Base-by-base conservation (phyloP, 1,140 invertebrate genomes). In the Cephus cinctus region DNA sequence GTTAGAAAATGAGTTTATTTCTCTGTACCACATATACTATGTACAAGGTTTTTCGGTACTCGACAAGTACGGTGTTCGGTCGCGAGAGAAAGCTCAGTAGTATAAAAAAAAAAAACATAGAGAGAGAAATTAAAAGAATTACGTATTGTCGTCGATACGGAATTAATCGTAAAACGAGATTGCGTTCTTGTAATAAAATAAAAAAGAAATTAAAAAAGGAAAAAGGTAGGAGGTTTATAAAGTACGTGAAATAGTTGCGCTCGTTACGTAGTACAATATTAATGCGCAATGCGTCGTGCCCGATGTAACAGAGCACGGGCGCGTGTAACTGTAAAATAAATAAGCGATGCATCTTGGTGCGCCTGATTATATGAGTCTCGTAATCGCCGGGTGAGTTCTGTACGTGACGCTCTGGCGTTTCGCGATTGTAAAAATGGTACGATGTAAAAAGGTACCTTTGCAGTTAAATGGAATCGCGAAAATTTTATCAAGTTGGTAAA, bases 1-100 rank as follows among this genome's bases (percentile, higher is more conserved):
- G 65, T 76, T 73, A 73, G 70, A 75, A 76, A 75, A 74, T 74
- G 71, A 73, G 69, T 76, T 76, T 76, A 75, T 76, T 76, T 75
- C 71, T 72, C 71, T 63, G 65, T 74, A 73, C 70, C 73, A 69
- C 66, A 72, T 68, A 72, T 60, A 69, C 62, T 75, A 74, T 76
- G 69, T 76, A 76, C 74, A 75, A 74, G 65, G 63, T 73, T n/a
- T n/a, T 69, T 71, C 63, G 69, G 67, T 74, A 76, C 69, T 63
- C 14, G 69, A 73, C 62, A 63, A 69, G 69, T 71, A 72, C 69
- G 70, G 72, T 68, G 56, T 68, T 71, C 50, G 61, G 59, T n/a
- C 63, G 58, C 61, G 59, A 65, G 54, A 50, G 63, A 67, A 61
- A 66, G 74, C 67, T 73, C 66, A 63, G 57, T 66, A 67, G 56